A percentile compares a stretch with the other conserved stretches of the same genome.
Conservation (phyloP, 2,113 vertebrate species). For the Ardeotis arabs region DNA sequence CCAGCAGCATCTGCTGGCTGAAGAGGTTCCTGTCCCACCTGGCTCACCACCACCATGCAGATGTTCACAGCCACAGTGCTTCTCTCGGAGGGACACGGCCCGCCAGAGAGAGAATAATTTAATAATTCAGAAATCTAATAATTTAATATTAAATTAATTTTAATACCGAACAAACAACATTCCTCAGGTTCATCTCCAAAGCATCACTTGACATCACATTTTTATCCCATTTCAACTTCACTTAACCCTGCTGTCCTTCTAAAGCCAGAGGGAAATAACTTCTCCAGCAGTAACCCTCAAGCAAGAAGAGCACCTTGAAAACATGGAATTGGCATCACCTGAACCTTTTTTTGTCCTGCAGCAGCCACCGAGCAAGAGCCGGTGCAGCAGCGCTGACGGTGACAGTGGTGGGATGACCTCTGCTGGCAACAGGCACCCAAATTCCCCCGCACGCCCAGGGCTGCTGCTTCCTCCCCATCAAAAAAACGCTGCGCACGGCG, state of each 20-base stretch:
- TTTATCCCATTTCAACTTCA: background rate
- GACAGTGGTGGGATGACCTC: background rate
- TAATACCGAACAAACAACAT: background rate
- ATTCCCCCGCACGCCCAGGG: background rate
- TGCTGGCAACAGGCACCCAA: background rate
- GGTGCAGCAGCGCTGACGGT: rapidly evolving
- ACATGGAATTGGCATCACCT: background rate
- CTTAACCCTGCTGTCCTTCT: background rate
- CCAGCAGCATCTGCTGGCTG: background rate
- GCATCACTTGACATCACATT: background rate
- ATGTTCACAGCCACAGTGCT: background rate
- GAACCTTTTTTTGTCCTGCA: too few relatives aligned
- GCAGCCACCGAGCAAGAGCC: background rate
- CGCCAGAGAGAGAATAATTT: background rate
- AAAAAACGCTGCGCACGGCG: background rate
- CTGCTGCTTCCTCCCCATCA: background rate
- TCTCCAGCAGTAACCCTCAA: background rate
- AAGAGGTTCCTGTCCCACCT: background rate
- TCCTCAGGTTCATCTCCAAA: background rate
- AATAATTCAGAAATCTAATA: too few relatives aligned
- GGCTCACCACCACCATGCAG: too few relatives aligned
- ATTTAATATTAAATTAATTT: too few relatives aligned
- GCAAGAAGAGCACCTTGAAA: background rate
- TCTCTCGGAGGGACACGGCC: background rate
- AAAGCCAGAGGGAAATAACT: background rate